phyloP scores from a whole-genome alignment of 2,113 vertebrate genomes.

The Catharus bicknelli region DNA sequence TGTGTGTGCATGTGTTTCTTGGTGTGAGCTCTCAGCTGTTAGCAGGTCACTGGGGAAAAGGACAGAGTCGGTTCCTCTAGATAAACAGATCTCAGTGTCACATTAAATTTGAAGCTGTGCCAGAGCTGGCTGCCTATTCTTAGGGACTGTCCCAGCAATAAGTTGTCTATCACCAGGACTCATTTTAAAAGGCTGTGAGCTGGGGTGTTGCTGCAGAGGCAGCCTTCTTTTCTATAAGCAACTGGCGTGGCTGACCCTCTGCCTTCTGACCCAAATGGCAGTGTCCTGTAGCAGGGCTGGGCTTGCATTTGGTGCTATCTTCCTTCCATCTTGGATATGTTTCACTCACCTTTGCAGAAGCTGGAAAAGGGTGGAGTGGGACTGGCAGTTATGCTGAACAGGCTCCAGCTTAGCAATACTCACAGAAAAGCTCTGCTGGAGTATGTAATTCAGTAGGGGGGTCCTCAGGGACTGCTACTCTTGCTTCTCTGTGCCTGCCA shows the following conservation, averaged over 20 bases:
- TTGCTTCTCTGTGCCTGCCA: background rate
- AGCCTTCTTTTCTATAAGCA: background rate
- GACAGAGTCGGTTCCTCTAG: background rate
- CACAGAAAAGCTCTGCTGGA: background rate
- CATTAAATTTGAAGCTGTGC: background rate
- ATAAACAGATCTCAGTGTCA: background rate
- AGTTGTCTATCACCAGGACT: background rate
- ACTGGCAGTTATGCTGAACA: background rate
- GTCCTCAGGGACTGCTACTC: background rate
- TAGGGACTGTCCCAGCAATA: background rate
- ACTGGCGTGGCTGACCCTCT: background rate
- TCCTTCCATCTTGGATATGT: background rate
- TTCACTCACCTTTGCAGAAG: background rate
- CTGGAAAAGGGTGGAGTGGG: background rate
- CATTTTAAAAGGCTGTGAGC: background rate
- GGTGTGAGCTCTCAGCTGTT: constrained; percentile 37
- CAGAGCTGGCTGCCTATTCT: background rate
- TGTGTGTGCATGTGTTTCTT: background rate
- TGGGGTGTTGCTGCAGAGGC: background rate
- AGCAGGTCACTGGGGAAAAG: constrained; percentile 2
- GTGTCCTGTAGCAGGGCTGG: background rate
- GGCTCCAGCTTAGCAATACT: background rate
- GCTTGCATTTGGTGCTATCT: background rate
- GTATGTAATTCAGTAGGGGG: background rate
- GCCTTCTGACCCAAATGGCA: background rate